Evolutionary conservation across 2,888 invertebrate genomes (phyloP).

Genomic region (Melieria picta): DNA sequence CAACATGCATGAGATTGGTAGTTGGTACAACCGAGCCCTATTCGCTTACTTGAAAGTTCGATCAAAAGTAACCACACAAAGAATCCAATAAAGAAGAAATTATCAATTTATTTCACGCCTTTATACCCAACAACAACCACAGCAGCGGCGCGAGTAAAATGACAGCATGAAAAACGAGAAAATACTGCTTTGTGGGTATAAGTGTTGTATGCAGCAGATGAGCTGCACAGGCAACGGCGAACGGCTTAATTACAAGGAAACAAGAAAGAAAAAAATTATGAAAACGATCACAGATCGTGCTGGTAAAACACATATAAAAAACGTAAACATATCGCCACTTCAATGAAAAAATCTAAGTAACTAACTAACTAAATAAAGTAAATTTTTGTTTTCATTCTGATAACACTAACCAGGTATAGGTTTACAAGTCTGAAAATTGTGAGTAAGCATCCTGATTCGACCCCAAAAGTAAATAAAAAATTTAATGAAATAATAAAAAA

Average conservation of each 20-base stretch:
- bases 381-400: no score
- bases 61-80: conserved; percentile 26
- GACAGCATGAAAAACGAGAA: neutral
- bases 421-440: no score
- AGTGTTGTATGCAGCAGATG: neutral
- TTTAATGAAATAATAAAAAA: no score
- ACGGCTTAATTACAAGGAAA: conserved; percentile 54
- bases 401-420: no score
- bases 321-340: no score
- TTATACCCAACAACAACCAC: conserved; percentile 27
- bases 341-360: no score
- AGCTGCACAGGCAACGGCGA: conserved; percentile 37
- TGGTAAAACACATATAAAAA: no score
- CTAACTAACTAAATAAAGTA: no score
- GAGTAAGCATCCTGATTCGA: no score
- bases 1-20: no score
- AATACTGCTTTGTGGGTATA: neutral
- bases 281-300: neutral
- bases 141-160: neutral
- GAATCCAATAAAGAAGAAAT: conserved; percentile 58
- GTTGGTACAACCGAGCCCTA: neutral
- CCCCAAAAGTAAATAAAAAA: no score
- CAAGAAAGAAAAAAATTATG: neutral
- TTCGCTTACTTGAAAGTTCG: conserved; percentile 9
- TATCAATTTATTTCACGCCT: conserved; percentile 62